These are phyloP conservation scores for Crotalus horridus DNA, from an alignment of 2,113 vertebrate species.

Conservation along the genomic window DNA sequence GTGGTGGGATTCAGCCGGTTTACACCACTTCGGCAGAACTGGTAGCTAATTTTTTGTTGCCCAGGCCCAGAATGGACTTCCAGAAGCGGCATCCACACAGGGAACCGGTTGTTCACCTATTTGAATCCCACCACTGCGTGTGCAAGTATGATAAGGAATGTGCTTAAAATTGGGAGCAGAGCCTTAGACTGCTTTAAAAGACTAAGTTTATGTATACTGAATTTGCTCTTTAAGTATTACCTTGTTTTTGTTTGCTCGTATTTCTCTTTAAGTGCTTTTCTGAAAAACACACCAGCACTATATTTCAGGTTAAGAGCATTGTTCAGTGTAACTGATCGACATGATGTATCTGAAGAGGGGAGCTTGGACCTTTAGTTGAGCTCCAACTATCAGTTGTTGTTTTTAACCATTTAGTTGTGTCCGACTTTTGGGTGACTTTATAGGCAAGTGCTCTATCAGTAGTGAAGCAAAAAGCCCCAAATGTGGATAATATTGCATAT, in stretches of 20 bases:
- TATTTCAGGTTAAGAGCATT: background rate
- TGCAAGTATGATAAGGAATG: background rate
- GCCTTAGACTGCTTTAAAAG: background rate
- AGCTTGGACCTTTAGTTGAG: background rate
- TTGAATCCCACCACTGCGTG: no score
- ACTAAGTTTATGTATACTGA: background rate
- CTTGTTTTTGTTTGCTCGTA: background rate
- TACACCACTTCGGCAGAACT: no score
- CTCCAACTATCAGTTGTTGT: background rate
- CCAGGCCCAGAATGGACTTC: no score
- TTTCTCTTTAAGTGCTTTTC: background rate
- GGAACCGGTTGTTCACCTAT: no score
- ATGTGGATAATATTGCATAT: accelerated
- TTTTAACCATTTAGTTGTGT: background rate
- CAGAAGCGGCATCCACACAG: no score
- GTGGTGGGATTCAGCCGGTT: no score
- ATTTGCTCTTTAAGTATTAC: background rate
- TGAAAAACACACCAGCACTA: accelerated
- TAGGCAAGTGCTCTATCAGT: background rate
- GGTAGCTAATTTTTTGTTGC: no score
- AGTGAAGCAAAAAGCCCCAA: background rate
- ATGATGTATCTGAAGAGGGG: background rate
- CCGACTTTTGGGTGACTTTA: background rate
- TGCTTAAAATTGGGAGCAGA: background rate
- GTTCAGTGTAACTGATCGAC: background rate